Conservation (phyloP, 2,888 invertebrate genomes). For the Lymantria dispar region DNA sequence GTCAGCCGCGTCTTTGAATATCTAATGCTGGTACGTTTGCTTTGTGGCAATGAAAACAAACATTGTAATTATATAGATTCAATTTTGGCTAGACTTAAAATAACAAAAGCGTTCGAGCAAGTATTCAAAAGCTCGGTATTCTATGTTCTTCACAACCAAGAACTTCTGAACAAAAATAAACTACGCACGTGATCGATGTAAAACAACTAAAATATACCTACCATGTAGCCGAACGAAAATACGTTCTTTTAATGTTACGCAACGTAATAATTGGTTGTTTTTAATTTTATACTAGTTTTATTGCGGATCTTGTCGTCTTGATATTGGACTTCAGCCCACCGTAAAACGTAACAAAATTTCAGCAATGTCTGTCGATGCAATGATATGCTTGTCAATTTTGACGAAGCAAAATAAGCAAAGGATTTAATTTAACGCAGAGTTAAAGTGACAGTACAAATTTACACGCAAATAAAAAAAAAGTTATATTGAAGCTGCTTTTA, state of each 20-base stretch:
- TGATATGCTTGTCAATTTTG: too few relatives aligned
- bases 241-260: conserved; percentile 33
- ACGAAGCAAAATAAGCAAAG: too few relatives aligned
- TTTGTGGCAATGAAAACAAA: conserved; percentile 2
- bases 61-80: not conserved
- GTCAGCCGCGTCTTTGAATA: not conserved
- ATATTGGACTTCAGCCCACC: conserved; percentile 34
- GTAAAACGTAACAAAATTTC: too few relatives aligned
- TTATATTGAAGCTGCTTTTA: too few relatives aligned
- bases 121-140: conserved; percentile 22
- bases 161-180: conserved; percentile 61
- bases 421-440: too few relatives aligned
- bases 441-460: too few relatives aligned
- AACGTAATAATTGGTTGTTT: conserved; percentile 31
- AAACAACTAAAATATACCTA: conserved; percentile 51
- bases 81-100: conserved; percentile 12
- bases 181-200: conserved; percentile 51
- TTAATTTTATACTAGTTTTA: conserved; percentile 33
- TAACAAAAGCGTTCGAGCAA: conserved; percentile 11
- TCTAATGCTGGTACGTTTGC: not conserved
- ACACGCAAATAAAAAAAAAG: too few relatives aligned
- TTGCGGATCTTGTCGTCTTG: conserved; percentile 1
- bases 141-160: conserved; percentile 18
- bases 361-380: too few relatives aligned
- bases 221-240: conserved; percentile 42